A percentile compares a stretch with the other conserved stretches of the same genome.
Conservation (phyloP, 2,888 invertebrate genomes). For the Brenthis hecate region DNA sequence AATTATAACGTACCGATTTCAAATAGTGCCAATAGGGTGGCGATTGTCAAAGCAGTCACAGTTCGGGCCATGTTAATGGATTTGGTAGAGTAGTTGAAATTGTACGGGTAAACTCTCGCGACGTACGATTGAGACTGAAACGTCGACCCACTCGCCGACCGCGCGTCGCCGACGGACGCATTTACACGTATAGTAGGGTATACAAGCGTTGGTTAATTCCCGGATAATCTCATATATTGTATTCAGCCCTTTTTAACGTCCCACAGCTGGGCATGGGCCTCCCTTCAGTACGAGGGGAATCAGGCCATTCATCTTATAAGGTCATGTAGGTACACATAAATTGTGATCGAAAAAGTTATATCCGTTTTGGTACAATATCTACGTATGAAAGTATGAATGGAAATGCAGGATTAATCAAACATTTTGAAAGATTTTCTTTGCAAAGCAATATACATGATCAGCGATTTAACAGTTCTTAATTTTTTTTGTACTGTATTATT, state of each 20-base stretch:
- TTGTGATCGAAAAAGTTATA: background rate
- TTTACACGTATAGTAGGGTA: conserved; percentile 60
- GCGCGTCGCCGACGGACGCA: conserved; percentile 64
- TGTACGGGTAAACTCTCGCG: conserved; percentile 53
- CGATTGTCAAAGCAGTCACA: conserved; percentile 57
- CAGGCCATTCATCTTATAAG: too few species aligned
- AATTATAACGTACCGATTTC: conserved; percentile 64
- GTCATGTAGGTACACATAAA: background rate
- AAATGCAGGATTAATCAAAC: too few species aligned
- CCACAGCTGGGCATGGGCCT: too few species aligned
- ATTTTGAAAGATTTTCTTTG: too few species aligned
- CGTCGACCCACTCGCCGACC: conserved; percentile 55
- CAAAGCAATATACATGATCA: too few species aligned
- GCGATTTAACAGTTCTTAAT: too few species aligned
- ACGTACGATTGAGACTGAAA: conserved; percentile 58
- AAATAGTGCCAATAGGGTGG: conserved; percentile 64
- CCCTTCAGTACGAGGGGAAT: too few species aligned
- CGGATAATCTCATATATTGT: conserved; percentile 19
- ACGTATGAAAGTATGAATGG: too few species aligned
- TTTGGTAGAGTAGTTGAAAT: conserved; percentile 41
- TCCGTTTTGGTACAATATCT: background rate
- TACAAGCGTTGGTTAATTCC: conserved; percentile 25
- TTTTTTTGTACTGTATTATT: too few species aligned
- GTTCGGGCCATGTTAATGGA: conserved; percentile 61
- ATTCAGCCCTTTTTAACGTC: too few species aligned